These are phyloP conservation scores for Labia minor DNA, from an alignment of 2,888 invertebrate species.

Conservation along the genomic window DNA sequence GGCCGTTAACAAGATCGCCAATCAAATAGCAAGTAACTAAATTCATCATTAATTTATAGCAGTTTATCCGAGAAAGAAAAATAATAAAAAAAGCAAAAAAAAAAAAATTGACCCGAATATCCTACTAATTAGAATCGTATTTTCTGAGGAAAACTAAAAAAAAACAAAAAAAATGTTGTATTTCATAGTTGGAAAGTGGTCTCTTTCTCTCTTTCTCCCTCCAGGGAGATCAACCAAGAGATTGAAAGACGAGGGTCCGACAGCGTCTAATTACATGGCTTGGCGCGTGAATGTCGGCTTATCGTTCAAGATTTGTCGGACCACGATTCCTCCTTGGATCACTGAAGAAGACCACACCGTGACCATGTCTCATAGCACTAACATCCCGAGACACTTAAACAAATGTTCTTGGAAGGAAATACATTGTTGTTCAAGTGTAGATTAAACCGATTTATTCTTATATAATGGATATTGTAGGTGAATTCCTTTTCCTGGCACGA, in stretches of 20 bases:
- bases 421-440: too few relatives aligned
- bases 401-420: too few relatives aligned
- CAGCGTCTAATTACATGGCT: not conserved
- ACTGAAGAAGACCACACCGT: too few relatives aligned
- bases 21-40: slow-evolving; percentile 1
- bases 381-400: too few relatives aligned
- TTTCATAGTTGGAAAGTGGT: not conserved
- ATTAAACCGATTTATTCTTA: too few relatives aligned
- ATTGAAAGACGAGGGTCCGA: not conserved
- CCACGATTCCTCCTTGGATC: not conserved
- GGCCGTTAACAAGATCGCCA: slow-evolving; percentile 7
- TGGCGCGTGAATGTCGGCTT: not conserved
- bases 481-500: too few relatives aligned
- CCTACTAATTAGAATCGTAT: too few relatives aligned
- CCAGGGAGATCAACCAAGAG: not conserved
- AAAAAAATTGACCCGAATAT: too few relatives aligned
- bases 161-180: not conserved
- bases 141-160: not conserved
- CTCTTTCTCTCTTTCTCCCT: not conserved
- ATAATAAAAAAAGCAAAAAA: too few relatives aligned
- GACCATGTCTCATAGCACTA: too few relatives aligned
- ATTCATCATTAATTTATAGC: not conserved
- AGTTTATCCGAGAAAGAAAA: too few relatives aligned
- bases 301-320: not conserved
- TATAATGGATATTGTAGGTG: too few relatives aligned